These are phyloP conservation scores for Sesamia nonagrioides DNA, from an alignment of 1,140 invertebrate species.

Conservation along the genomic window DNA sequence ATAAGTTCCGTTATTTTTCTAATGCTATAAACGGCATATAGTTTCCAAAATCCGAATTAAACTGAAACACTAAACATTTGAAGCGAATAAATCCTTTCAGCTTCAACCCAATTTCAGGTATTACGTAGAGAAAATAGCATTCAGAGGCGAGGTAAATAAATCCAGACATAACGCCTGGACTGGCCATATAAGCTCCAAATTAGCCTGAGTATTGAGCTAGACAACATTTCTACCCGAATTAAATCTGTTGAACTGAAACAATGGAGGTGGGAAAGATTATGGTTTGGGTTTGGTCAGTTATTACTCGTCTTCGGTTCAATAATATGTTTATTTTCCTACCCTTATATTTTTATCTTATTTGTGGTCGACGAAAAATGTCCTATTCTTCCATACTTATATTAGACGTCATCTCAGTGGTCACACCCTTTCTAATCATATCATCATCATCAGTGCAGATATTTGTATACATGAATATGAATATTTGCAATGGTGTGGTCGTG, in stretches of 20 bases:
- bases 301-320: no score
- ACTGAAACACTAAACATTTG: background rate
- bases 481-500: no score
- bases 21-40: no score
- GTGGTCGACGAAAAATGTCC: no score
- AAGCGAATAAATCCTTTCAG: background rate
- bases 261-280: slow-evolving; percentile 4
- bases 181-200: slow-evolving; percentile 18
- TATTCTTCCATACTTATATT: no score
- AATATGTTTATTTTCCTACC: no score
- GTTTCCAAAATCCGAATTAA: background rate
- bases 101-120: slow-evolving; percentile 10
- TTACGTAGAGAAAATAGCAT: slow-evolving; percentile 6
- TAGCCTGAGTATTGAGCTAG: slow-evolving; percentile 16
- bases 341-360: no score
- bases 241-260: background rate
- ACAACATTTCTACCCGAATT: slow-evolving; percentile 6
- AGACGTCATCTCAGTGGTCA: no score
- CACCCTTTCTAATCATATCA: no score
- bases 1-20: no score
- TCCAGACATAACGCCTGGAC: background rate
- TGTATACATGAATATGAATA: no score
- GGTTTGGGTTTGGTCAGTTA: background rate
- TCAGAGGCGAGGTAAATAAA: slow-evolving; percentile 4
- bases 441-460: no score